Evolutionary conservation across 2,888 invertebrate species (phyloP), one percentile per base, ranked within the genome.

Genomic region (Falcaria lacertinaria): DNA sequence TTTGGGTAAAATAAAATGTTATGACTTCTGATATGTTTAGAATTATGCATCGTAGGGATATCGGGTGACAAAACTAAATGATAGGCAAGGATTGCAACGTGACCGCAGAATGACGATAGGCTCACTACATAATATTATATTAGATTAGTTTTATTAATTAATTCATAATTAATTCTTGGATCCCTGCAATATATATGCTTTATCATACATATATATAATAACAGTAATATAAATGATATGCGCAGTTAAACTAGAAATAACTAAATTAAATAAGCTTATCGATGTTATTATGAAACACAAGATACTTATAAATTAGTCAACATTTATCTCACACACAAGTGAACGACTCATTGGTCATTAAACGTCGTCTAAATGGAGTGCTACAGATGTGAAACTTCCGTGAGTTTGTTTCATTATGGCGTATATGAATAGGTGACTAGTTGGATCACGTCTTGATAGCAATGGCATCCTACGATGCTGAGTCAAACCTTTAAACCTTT

Each of bases 301-400:
- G 2, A 16, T 16, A 17, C 6, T 16, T 16, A 35, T n/a, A 17
- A 19, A 17, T 13, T 17, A 19, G 13, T 6, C 16, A 17, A 13
- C 35, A 35, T 35, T 35, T 17, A 35, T 35, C 35, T 35, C 13
- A 17, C 13, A 35, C 13, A 17, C 13, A 35, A 13, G 17, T 13
- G n/a, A 35, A 35, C 35, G 6, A 6, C 35, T 19, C 6, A 11
- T n/a, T 35, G 13, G 35, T 35, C 13, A n/a, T 19, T 25, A 13
- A 14, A n/a, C n/a, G 35, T 17, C 11, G 16, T n/a, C 11, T 13
- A 50, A 61, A 75, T 77, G 77, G 70, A 76, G 56, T 39, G 55
- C 4, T 78, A 76, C 44, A 74, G 50, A 50, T 61, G 63, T 36
- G 68, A 69, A 48, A 57, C 63, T 11, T 42, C 58, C 5, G 77